Conservation (phyloP, 2,888 invertebrate species). For the Liodrosophila aerea region DNA sequence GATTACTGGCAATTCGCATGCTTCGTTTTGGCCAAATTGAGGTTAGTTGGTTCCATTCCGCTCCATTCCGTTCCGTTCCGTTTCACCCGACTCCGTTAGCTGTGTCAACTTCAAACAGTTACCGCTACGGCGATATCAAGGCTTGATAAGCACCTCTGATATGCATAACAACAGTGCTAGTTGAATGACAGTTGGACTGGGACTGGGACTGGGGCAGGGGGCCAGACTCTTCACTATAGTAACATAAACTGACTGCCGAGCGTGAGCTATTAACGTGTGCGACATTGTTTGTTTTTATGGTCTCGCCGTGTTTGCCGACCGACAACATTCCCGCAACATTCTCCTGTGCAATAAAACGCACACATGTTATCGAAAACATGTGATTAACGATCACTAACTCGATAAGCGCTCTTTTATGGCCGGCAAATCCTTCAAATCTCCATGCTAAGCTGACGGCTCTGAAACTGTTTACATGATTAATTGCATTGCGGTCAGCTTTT, state of each 20-base stretch:
- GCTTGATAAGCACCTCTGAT: slow-evolving; percentile 38
- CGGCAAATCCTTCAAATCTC: too few species aligned
- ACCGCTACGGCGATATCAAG: slow-evolving; percentile 28
- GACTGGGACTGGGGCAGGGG: not conserved
- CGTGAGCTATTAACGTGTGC: not conserved
- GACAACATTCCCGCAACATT: slow-evolving; percentile 4
- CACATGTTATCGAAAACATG: too few species aligned
- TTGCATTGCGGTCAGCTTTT: too few species aligned
- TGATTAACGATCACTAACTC: too few species aligned
- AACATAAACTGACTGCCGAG: too few species aligned
- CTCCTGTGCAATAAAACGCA: not conserved
- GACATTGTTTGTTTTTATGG: slow-evolving; percentile 13
- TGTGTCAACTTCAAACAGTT: slow-evolving; percentile 46
- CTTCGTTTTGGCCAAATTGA: slow-evolving; percentile 21
- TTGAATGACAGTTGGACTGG: slow-evolving; percentile 2
- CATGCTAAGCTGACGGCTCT: too few species aligned
- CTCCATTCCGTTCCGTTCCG: slow-evolving; percentile 4
- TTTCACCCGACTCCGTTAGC: slow-evolving; percentile 7
- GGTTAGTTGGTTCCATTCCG: slow-evolving; percentile 7
- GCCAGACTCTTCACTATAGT: not conserved
- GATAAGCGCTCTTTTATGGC: too few species aligned
- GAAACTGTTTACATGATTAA: too few species aligned
- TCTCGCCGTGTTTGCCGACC: not conserved
- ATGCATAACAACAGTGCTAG: slow-evolving; percentile 14
- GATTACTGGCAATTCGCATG: slow-evolving; percentile 19